Conservation (phyloP, 2,797 vertebrate species). For the Coregonus ussuriensis region DNA sequence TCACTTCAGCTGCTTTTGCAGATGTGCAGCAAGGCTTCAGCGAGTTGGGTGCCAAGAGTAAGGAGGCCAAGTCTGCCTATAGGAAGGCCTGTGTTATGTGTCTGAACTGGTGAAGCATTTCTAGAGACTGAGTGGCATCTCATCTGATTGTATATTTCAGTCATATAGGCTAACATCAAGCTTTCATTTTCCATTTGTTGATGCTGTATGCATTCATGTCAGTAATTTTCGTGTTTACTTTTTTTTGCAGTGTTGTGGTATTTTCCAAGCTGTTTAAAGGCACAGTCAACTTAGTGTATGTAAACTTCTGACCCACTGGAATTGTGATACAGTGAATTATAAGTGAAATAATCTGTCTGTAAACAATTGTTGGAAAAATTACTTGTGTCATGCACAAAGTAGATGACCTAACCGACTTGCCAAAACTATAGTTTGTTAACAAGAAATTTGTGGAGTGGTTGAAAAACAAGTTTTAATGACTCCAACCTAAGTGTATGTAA, state of each 20-base stretch:
- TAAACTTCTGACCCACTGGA: too few relatives aligned
- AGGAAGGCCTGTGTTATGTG: conserved; percentile 39
- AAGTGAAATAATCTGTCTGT: too few relatives aligned
- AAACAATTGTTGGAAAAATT: too few relatives aligned
- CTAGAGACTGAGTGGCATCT: conserved; percentile 19
- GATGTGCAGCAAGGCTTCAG: not conserved
- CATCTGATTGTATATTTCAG: conserved; percentile 23
- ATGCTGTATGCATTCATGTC: not conserved
- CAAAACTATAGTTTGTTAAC: too few relatives aligned
- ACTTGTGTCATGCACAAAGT: too few relatives aligned
- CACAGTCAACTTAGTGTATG: too few relatives aligned
- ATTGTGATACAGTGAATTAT: too few relatives aligned
- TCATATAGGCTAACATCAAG: not conserved
- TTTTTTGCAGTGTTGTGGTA: not conserved
- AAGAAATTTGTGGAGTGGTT: too few relatives aligned
- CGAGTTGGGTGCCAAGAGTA: not conserved
- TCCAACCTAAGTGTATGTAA: too few relatives aligned
- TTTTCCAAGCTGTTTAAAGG: too few relatives aligned
- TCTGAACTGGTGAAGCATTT: conserved; percentile 34
- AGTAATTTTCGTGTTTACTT: not conserved
- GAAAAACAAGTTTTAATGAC: too few relatives aligned
- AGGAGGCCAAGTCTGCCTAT: conserved; percentile 26
- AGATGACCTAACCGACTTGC: too few relatives aligned
- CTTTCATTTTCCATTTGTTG: not conserved
- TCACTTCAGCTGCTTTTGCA: conserved; percentile 34